Percentiles rank a stretch among this genome's conserved stretches.
Evolutionary conservation across 2,113 vertebrate species (phyloP).

Genomic region (Geococcyx californianus): DNA sequence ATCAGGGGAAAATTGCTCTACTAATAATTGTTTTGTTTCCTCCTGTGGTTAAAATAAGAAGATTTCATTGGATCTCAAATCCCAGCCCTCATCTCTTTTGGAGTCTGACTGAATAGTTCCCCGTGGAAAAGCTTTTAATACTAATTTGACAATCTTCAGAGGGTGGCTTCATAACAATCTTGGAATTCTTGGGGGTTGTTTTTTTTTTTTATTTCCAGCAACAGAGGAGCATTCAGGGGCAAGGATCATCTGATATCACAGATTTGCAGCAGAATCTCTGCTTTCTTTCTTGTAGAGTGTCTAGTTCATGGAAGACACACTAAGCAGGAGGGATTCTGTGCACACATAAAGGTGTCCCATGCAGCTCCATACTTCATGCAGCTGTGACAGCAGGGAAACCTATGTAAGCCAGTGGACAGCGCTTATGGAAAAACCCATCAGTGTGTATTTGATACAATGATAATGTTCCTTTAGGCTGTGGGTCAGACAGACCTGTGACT

Average conservation of each 20-base stretch:
- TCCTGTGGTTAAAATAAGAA: neutral
- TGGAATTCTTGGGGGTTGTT: neutral
- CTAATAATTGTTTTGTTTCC: neutral
- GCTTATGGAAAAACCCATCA: neutral
- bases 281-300: neutral
- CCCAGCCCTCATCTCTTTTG: neutral
- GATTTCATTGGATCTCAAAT: neutral
- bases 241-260: neutral
- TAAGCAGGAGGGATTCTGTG: neutral
- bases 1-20: neutral
- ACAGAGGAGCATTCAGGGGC: neutral
- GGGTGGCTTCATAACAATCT: neutral
- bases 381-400: neutral
- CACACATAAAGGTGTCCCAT: neutral
- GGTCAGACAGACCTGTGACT: neutral
- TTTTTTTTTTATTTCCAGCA: neutral
- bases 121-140: neutral
- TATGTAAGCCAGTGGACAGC: neutral
- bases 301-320: neutral
- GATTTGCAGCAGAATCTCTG: neutral
- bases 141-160: neutral
- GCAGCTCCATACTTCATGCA: neutral
- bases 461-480: neutral
- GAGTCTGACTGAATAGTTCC: neutral
- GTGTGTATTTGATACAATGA: neutral